Conservation (phyloP, 1,140 invertebrate genomes). For the Colletes gigas region DNA sequence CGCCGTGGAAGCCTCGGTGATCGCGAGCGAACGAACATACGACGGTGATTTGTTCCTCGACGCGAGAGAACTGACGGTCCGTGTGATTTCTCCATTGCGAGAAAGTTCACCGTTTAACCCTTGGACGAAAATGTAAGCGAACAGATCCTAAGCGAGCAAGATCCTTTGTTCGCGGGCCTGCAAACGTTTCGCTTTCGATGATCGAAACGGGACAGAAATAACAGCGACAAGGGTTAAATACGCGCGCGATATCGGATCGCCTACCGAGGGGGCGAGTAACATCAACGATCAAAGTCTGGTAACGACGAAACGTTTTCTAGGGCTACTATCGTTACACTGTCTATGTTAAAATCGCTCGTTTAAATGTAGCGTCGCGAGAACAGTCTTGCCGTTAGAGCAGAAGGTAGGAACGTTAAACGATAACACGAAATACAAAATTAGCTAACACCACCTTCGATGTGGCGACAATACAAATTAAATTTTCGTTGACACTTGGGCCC, state of each 20-base stretch:
- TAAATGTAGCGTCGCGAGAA: slow-evolving; percentile 38
- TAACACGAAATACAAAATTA: too few species aligned
- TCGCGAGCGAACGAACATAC: slow-evolving; percentile 18
- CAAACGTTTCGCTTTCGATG: too few species aligned
- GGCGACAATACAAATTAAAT: too few species aligned
- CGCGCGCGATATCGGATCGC: neutral
- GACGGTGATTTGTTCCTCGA: too few species aligned
- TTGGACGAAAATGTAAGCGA: too few species aligned
- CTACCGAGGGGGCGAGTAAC: neutral
- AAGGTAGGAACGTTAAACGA: neutral
- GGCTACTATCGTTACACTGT: slow-evolving; percentile 29
- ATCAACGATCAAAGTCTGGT: slow-evolving; percentile 42
- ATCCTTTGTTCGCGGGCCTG: too few species aligned
- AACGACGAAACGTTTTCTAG: slow-evolving; percentile 29
- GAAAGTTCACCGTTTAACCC: too few species aligned
- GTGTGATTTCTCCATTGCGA: neutral
- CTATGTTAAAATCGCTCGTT: slow-evolving; percentile 41
- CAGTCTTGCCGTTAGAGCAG: slow-evolving; percentile 44
- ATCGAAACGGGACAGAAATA: slow-evolving; percentile 20
- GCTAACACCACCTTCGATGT: too few species aligned
- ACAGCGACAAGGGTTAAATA: neutral
- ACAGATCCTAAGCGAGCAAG: too few species aligned
- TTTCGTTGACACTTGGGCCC: too few species aligned
- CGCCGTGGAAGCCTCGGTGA: slow-evolving; percentile 13
- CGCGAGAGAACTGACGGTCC: slow-evolving; percentile 34